phyloP scores from a whole-genome alignment of 2,797 vertebrate species.

The Petrocephalus schoutedeni region DNA sequence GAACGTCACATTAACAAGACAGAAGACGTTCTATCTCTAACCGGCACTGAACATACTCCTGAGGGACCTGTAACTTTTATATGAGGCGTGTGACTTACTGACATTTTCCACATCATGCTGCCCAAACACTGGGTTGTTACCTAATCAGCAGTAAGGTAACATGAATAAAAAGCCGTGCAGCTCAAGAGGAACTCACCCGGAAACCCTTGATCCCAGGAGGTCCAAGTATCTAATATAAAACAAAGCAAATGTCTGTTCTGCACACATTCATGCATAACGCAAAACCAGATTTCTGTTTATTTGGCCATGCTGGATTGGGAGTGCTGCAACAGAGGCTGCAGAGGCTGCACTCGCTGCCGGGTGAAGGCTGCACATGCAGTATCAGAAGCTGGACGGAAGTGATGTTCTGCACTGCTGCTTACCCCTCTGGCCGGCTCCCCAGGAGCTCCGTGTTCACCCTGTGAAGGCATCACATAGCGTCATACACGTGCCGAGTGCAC shows the following conservation, averaged over 20 bases:
- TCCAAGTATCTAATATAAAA: slow-evolving; percentile 67
- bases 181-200: slow-evolving; percentile 60
- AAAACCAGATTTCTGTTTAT: background rate
- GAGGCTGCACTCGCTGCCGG: background rate
- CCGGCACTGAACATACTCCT: background rate
- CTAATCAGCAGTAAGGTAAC: background rate
- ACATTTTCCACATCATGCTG: background rate
- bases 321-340: background rate
- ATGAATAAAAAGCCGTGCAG: background rate
- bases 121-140: background rate
- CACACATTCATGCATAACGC: background rate
- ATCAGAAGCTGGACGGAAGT: background rate
- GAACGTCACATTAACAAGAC: background rate
- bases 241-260: slow-evolving; percentile 10
- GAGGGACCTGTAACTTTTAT: background rate
- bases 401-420: slow-evolving; percentile 36
- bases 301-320: background rate
- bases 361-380: background rate
- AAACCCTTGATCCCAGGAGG: slow-evolving; percentile 77
- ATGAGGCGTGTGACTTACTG: background rate
- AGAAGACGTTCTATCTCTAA: background rate
- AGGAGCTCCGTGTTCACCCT: slow-evolving; percentile 68
- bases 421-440: slow-evolving; percentile 79
- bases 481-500: background rate
- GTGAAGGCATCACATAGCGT: slow-evolving; percentile 25